phyloP scores from a whole-genome alignment of 2,888 invertebrate genomes.

The Leptinotarsa haldemani region DNA sequence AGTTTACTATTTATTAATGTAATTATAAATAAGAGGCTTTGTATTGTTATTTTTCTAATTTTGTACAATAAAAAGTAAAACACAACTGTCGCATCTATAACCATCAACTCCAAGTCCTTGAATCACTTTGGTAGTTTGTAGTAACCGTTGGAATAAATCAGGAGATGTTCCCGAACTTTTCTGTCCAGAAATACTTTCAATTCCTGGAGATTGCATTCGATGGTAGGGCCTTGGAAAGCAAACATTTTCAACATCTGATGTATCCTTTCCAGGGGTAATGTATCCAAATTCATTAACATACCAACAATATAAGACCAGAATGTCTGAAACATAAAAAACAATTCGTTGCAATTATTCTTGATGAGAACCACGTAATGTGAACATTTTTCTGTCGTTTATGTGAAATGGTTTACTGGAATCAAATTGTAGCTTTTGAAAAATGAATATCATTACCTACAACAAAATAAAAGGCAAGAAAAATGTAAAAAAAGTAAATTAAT shows the following conservation, averaged over 20 bases:
- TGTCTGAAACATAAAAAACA: constrained; percentile 67
- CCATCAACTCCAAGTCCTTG: background rate
- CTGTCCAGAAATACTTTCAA: constrained; percentile 89
- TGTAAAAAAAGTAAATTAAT: too few species aligned
- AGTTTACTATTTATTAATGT: background rate
- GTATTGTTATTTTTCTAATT: background rate
- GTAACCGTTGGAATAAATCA: constrained; percentile 86
- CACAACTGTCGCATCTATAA: background rate
- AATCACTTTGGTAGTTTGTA: constrained; percentile 83
- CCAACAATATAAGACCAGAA: constrained; percentile 98
- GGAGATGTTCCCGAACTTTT: constrained; percentile 91
- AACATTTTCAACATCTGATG: constrained; percentile 98
- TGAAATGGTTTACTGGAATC: too few species aligned
- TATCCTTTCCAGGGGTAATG: constrained; percentile 89
- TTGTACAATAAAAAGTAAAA: constrained; percentile 13
- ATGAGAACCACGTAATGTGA: too few species aligned
- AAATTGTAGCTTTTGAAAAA: too few species aligned
- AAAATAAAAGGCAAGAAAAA: too few species aligned
- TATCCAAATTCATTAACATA: constrained; percentile 95
- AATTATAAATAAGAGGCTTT: background rate
- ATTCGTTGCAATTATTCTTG: background rate
- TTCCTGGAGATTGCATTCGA: constrained; percentile 90
- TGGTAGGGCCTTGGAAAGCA: constrained; percentile 89
- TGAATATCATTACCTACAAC: too few species aligned
- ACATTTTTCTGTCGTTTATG: too few species aligned